Conservation (phyloP, 2,797 vertebrate species). For the Sebastes diaconus region DNA sequence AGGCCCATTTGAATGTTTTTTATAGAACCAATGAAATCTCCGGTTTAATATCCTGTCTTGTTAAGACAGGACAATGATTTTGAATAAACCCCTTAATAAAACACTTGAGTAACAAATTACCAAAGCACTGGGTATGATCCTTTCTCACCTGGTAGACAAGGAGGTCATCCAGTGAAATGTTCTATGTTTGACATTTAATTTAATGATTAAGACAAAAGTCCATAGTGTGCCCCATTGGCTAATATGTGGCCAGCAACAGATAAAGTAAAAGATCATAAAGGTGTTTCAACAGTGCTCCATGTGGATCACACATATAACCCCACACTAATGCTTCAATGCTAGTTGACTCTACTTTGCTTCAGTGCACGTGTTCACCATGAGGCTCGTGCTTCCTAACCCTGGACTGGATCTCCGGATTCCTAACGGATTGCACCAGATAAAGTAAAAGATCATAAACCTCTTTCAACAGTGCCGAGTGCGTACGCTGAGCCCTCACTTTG, state of each 20-base stretch:
- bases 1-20: neutral
- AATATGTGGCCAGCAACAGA: conserved; percentile 30
- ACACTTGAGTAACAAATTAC: neutral
- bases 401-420: conserved; percentile 38
- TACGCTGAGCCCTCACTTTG: too few relatives aligned
- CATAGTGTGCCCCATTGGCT: conserved; percentile 4
- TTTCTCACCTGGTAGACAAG: neutral
- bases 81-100: neutral
- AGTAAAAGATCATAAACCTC: too few relatives aligned
- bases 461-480: too few relatives aligned
- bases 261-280: conserved; percentile 43
- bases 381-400: conserved; percentile 61
- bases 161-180: neutral
- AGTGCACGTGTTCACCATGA: conserved; percentile 46
- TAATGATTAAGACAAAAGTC: neutral
- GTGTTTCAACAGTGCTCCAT: neutral
- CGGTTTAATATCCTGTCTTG: neutral
- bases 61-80: neutral
- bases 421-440: too few relatives aligned
- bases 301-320: neutral
- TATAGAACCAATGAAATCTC: neutral
- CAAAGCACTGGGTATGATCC: neutral
- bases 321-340: neutral
- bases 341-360: neutral
- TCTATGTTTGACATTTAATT: neutral